Conservation (phyloP, 92 coral and sea anemone species). For the Anthopleura xanthogrammica region DNA sequence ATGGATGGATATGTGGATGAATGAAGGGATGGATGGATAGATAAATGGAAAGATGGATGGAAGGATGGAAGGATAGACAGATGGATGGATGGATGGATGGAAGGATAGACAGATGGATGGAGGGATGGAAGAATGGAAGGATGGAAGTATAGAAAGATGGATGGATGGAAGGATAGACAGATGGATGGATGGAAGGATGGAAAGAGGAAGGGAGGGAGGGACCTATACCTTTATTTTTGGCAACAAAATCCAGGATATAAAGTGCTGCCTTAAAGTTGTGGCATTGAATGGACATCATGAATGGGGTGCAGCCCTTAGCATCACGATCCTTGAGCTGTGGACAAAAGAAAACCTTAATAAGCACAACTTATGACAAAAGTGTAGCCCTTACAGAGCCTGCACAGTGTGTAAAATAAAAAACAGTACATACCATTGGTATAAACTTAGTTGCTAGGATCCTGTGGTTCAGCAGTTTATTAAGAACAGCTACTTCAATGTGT, state of each 20-base stretch:
- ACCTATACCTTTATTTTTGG: constrained; percentile 56
- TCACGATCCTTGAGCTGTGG: constrained; percentile 72
- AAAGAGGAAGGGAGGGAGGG: not conserved
- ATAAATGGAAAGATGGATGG: not conserved
- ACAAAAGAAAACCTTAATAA: not conserved
- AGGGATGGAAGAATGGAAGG: not conserved
- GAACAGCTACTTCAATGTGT: constrained; percentile 56
- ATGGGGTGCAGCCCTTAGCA: constrained; percentile 86
- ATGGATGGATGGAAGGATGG: not conserved
- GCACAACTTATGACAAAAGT: too few relatives aligned
- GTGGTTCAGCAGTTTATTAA: constrained; percentile 57
- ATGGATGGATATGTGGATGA: not conserved
- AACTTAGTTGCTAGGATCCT: constrained; percentile 48
- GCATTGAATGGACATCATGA: constrained; percentile 81
- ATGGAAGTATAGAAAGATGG: not conserved
- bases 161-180: not conserved
- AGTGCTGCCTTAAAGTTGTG: constrained; percentile 83
- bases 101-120: not conserved
- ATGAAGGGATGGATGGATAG: not conserved
- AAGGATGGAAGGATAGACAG: not conserved
- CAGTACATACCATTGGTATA: constrained; percentile 72
- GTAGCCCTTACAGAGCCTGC: too few relatives aligned
- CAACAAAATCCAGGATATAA: constrained; percentile 74
- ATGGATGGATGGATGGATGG: not conserved
- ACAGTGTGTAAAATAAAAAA: not conserved